Conservation (phyloP, 2,113 vertebrate genomes). For the Equus przewalskii region DNA sequence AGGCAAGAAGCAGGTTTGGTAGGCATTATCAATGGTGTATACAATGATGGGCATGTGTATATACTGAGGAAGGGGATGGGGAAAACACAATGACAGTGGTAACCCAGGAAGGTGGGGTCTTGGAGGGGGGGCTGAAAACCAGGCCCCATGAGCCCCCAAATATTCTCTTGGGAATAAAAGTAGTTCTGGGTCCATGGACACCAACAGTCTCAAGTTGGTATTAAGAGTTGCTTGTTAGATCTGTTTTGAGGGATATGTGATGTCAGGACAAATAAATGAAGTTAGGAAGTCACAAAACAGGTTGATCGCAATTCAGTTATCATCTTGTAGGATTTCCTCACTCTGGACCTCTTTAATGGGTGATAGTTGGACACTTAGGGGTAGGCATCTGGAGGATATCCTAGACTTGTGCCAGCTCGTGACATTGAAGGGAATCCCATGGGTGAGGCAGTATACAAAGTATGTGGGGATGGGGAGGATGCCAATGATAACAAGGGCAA, state of each 20-base stretch:
- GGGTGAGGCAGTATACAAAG: slow-evolving; percentile 61
- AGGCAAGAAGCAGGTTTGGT: neutral
- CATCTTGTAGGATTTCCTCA: neutral
- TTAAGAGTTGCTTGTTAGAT: neutral
- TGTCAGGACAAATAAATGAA: neutral
- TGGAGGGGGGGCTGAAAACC: neutral
- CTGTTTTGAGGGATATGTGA: neutral
- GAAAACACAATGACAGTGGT: neutral
- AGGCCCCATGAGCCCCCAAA: neutral
- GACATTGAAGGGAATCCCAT: neutral
- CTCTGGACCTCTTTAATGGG: neutral
- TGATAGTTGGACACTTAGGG: neutral
- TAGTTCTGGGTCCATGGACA: neutral
- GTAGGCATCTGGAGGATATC: neutral
- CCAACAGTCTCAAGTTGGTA: neutral
- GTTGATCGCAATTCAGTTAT: neutral
- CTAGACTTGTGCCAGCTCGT: rapidly evolving
- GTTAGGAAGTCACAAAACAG: neutral
- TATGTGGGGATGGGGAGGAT: slow-evolving; percentile 88
- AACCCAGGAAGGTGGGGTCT: neutral
- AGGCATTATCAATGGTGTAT: neutral
- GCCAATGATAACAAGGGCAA: slow-evolving; percentile 85
- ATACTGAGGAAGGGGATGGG: neutral
- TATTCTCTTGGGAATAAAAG: neutral
- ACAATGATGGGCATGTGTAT: neutral